These are phyloP conservation scores for Zaprionus ornatus DNA, from an alignment of 1,140 invertebrate genomes.

Conservation along the genomic window DNA sequence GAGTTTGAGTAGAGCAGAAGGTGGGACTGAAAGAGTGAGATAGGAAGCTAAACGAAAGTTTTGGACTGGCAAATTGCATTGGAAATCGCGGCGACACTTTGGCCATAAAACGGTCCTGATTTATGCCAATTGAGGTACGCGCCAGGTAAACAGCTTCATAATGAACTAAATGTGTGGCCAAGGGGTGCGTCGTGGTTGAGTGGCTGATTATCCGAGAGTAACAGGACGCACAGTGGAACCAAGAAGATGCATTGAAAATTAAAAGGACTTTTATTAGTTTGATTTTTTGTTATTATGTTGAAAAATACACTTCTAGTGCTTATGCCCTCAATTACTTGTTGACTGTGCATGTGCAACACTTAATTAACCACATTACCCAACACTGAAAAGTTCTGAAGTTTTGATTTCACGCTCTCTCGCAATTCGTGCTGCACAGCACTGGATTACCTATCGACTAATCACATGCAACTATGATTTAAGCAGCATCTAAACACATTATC, in stretches of 20 bases:
- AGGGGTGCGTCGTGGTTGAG: not conserved
- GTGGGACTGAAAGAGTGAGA: not conserved
- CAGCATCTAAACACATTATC: not conserved
- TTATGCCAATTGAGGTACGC: slow-evolving; percentile 70
- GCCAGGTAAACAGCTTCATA: slow-evolving; percentile 73
- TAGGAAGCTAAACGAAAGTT: slow-evolving; percentile 31
- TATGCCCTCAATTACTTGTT: no score
- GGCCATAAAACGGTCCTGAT: slow-evolving; percentile 74
- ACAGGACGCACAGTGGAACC: slow-evolving; percentile 14
- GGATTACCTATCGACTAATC: not conserved
- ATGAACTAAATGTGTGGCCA: slow-evolving; percentile 52
- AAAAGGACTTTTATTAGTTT: not conserved
- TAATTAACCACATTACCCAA: no score
- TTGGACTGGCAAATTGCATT: slow-evolving; percentile 34
- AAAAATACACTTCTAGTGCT: no score
- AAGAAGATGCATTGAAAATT: not conserved
- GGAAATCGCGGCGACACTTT: slow-evolving; percentile 77
- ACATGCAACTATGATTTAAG: not conserved
- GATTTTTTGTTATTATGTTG: no score
- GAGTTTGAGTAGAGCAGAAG: not conserved
- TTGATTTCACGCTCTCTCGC: not conserved
- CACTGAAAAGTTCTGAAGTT: no score
- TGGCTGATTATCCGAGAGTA: slow-evolving; percentile 32
- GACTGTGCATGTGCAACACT: no score
- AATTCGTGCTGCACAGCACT: not conserved